Conservation (phyloP, 1,140 invertebrate genomes). For the Hydropsyche tenuis region DNA sequence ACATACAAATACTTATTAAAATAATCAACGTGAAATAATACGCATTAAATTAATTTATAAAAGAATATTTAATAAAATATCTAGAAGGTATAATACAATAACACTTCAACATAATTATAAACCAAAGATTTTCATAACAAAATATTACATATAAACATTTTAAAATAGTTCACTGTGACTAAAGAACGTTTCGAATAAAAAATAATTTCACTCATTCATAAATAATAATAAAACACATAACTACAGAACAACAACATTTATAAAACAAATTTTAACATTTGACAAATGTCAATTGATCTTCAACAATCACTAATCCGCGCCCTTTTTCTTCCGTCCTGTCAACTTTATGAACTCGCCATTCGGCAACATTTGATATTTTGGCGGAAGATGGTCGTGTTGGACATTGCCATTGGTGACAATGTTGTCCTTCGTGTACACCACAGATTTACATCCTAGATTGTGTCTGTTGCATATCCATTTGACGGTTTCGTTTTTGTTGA, state of each 20-base stretch:
- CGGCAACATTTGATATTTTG: constrained; percentile 9
- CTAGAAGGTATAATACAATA: too few species aligned
- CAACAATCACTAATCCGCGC: too few species aligned
- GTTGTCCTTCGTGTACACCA: constrained; percentile 49
- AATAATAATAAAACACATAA: too few species aligned
- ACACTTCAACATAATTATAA: too few species aligned
- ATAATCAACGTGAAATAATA: not conserved
- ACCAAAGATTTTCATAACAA: too few species aligned
- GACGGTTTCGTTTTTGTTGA: not conserved
- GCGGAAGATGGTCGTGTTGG: constrained; percentile 49
- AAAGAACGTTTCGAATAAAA: not conserved
- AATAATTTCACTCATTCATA: too few species aligned
- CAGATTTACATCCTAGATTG: constrained; percentile 35
- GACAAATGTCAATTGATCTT: not conserved
- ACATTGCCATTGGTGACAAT: constrained; percentile 39
- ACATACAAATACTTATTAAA: not conserved
- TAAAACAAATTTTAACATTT: not conserved
- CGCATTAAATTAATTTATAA: too few species aligned
- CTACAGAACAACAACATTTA: too few species aligned
- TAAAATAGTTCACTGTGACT: too few species aligned
- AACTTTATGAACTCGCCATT: constrained; percentile 23
- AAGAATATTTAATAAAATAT: too few species aligned
- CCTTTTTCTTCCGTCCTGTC: not conserved
- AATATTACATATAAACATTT: too few species aligned
- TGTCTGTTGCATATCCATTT: constrained; percentile 5